These are phyloP conservation scores for Rambutsinella grinnellia DNA, from an alignment of 2,888 invertebrate genomes.

Conservation along the genomic window DNA sequence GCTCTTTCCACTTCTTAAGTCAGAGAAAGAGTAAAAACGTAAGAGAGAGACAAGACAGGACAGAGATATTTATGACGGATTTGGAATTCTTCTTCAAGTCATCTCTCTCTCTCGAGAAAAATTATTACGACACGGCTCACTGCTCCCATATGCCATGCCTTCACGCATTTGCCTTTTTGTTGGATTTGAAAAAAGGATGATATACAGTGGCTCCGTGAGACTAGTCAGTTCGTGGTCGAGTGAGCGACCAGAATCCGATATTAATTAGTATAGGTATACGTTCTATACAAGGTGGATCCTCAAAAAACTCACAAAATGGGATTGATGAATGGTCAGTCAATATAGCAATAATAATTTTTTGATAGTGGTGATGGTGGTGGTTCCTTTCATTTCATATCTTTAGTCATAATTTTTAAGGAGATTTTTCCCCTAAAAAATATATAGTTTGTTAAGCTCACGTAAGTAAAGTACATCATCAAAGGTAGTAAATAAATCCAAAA, in stretches of 20 bases:
- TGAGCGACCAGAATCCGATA: conserved; percentile 56
- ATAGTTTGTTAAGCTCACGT: conserved; percentile 15
- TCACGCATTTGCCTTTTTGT: conserved; percentile 26
- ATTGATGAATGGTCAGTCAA: conserved; percentile 57
- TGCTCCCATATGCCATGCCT: conserved; percentile 55
- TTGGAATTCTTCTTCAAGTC: conserved; percentile 50
- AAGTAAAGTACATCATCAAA: conserved; percentile 41
- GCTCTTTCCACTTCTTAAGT: conserved; percentile 18
- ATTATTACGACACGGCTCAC: conserved; percentile 57
- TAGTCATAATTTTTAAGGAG: neutral
- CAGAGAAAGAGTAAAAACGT: neutral
- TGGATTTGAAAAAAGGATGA: conserved; percentile 23
- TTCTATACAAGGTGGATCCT: neutral
- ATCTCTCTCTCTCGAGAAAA: conserved; percentile 42
- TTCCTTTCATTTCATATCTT: conserved; percentile 25
- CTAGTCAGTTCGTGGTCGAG: conserved; percentile 54
- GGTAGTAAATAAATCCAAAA: conserved; percentile 47
- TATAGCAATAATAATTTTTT: conserved; percentile 23
- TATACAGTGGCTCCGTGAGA: conserved; percentile 58
- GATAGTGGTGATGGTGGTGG: no score
- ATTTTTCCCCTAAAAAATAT: neutral
- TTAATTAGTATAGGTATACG: conserved; percentile 53
- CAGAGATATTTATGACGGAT: conserved; percentile 57
- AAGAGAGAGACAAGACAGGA: conserved; percentile 23
- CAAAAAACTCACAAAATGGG: conserved; percentile 10